Conservation (phyloP, 1,140 invertebrate genomes). For the Metopolophium dirhodum region DNA sequence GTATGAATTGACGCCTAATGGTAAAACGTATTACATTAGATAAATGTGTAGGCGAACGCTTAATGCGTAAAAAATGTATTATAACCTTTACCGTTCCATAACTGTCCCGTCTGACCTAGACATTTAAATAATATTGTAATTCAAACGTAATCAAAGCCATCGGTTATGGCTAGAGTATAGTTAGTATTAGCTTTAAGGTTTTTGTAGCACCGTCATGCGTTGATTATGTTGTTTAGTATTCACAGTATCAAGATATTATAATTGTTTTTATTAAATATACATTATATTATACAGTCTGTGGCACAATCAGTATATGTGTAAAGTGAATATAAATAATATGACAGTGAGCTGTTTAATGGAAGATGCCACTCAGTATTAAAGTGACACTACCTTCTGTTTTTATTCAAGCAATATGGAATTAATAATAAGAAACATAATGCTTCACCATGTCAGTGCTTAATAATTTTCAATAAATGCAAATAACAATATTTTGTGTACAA, state of each 20-base stretch:
- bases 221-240: background rate
- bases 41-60: background rate
- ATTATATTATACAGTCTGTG: background rate
- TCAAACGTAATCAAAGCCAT: background rate
- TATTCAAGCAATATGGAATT: too few relatives aligned
- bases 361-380: background rate
- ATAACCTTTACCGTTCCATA: background rate
- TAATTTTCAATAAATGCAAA: background rate
- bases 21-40: background rate
- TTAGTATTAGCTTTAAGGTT: background rate
- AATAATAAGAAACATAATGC: too few relatives aligned
- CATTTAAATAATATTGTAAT: conserved; percentile 9
- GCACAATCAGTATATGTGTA: background rate
- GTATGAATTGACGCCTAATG: background rate
- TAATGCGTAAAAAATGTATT: background rate
- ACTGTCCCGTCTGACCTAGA: background rate
- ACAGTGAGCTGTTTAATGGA: background rate
- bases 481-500: background rate
- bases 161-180: background rate
- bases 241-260: background rate
- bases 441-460: background rate
- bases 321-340: background rate
- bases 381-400: too few relatives aligned
- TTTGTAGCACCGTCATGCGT: background rate
- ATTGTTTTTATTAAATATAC: background rate